These are phyloP conservation scores for Drosophila pseudotakahashii DNA, from an alignment of 2,888 invertebrate genomes.

Conservation along the genomic window DNA sequence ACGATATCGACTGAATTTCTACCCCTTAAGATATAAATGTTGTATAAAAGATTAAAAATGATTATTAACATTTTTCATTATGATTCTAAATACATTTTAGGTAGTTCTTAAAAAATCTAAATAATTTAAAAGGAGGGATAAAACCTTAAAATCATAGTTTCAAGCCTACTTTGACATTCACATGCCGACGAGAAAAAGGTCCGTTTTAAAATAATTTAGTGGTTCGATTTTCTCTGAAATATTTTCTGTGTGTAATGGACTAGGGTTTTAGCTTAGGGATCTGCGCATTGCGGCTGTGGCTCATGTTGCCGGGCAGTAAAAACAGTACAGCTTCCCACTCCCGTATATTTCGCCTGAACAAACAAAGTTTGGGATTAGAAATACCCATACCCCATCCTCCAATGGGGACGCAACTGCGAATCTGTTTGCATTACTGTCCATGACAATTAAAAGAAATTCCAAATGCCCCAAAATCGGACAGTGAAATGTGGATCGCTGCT, in stretches of 20 bases:
- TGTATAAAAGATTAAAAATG: no score
- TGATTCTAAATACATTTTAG: no score
- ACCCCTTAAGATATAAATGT: no score
- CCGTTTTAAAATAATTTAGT: no score
- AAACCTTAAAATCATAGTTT: no score
- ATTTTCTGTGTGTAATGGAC: slow-evolving; percentile 16
- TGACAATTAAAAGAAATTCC: slow-evolving; percentile 55
- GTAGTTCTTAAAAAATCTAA: no score
- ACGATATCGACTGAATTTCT: no score
- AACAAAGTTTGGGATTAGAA: slow-evolving; percentile 24
- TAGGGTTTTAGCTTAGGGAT: slow-evolving; percentile 23
- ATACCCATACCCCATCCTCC: neutral
- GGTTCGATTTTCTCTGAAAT: neutral
- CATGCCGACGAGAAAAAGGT: no score
- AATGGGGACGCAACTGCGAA: slow-evolving; percentile 23
- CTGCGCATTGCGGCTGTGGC: slow-evolving; percentile 53
- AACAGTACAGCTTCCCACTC: slow-evolving; percentile 26
- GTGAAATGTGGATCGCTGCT: slow-evolving; percentile 16
- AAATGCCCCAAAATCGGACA: slow-evolving; percentile 25
- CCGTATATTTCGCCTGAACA: slow-evolving; percentile 9
- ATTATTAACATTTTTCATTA: no score
- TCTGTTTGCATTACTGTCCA: slow-evolving; percentile 35
- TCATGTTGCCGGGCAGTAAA: slow-evolving; percentile 53
- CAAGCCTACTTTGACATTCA: no score
- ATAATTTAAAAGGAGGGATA: no score